Base-by-base conservation (phyloP, 2,113 vertebrate species). In the Nothobranchius kuhntae region DNA sequence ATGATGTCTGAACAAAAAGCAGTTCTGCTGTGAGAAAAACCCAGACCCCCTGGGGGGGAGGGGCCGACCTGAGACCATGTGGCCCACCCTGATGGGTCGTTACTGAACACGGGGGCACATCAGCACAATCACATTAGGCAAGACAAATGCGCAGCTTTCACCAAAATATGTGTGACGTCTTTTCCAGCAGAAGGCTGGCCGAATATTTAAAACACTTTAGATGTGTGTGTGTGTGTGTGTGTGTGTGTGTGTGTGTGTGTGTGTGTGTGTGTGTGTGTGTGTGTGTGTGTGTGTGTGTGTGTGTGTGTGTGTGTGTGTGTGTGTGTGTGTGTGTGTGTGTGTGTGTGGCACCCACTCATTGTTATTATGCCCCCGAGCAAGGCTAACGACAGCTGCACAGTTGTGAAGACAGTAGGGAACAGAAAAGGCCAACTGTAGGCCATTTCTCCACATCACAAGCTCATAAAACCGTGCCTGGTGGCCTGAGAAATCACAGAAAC, bases 91-190 rank as follows among this genome's bases (percentile, higher is more conserved):
- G 87, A 86, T 71, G 77, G 53, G 24, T 45, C 30, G 21, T 74
- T 68, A 58, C 70, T 13, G 68, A 80, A 66, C 63, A 66, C 24
- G 51, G 75, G 73, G 74, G 68, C 81, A 89, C 53, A 85, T 90
- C 86, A 80, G 65, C 80, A 50, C 68, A 82, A 90, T 90, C 83
- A 87, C 83, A 86, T 90, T 89, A 89, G 70, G 65, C 15, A 55
- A 65, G 86, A 91, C 88, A 86, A 88, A 89, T 86, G 87, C 63
- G 68, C 47, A 11, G 72, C 75, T 63, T 53, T 68, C 58, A 2
- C 75, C 68, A 21, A 73, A 84, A 80, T 81, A 80, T 90, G 77
- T 82, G 86, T 71, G 79, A 67, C 71, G 51, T 73, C 80, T 86
- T 87, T 40, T 86, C 48, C 80, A 80, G 77, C 80, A 80, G 65